Evolutionary conservation across 1,140 invertebrate genomes (phyloP).

Genomic region (Ceratitis capitata): DNA sequence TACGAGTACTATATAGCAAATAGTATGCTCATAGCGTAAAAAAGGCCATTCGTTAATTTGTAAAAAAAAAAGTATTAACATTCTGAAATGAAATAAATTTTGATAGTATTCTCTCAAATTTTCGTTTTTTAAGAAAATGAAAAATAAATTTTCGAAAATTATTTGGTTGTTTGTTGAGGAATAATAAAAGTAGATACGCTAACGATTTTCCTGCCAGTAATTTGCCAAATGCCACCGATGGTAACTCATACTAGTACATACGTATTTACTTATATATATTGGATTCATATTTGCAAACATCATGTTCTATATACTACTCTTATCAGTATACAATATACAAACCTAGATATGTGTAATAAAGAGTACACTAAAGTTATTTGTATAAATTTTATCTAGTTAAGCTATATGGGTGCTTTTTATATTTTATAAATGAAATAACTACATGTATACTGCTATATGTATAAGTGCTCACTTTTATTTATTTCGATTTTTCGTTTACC

Average conservation of each 20-base stretch:
- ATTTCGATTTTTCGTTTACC: background rate
- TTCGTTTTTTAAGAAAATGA: too few species aligned
- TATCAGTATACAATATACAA: background rate
- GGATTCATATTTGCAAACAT: background rate
- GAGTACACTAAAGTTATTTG: background rate
- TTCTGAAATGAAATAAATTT: too few species aligned
- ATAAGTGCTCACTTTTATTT: background rate
- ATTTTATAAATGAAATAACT: background rate
- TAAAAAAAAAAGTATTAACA: too few species aligned
- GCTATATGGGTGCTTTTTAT: background rate
- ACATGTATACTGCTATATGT: background rate
- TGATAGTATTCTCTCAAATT: too few species aligned
- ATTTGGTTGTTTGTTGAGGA: too few species aligned
- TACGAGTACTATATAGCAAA: too few species aligned
- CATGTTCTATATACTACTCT: background rate
- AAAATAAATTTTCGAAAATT: too few species aligned
- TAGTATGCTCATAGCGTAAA: too few species aligned
- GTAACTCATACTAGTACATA: background rate
- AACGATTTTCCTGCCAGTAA: background rate
- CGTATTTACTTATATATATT: background rate
- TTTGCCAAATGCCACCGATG: too few species aligned
- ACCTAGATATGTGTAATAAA: too few species aligned
- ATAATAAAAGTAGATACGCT: too few species aligned
- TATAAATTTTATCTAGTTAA: background rate
- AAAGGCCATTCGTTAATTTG: too few species aligned